Base-by-base conservation (phyloP, 2,888 invertebrate genomes). In the Elmis aenea region DNA sequence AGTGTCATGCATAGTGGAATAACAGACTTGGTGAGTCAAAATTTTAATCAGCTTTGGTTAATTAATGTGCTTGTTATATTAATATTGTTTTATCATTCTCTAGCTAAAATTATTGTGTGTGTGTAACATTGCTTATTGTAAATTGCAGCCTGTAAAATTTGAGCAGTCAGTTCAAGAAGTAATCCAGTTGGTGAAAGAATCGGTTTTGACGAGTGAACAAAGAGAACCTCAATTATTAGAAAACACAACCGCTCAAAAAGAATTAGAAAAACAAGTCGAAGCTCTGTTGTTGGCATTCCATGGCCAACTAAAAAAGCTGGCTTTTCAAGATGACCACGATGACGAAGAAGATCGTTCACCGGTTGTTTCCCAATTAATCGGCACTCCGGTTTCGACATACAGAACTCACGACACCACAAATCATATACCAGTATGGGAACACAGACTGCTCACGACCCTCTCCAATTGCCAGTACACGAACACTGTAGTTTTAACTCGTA, bases 401-500 rank as follows among this genome's bases (percentile, higher is more conserved):
- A 61, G 58, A 42, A 35, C 33, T 5, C 40, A 29, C 23, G 45
- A 40, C 40, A 27, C 36, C 28, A 31, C 39, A 34, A 50, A 47
- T 38, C 53, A 68, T 20, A 68, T 74, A 30, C 65, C 76, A 58
- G 75, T 77, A 29, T 85, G 85, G 83, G 88, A 88, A 62, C 83
- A 85, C 54, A 76, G 86, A 36, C 74, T 94, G 48, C 72, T 95
- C 24, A 83, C 92, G 41, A 86, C 90, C 31, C 74, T 90, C 42
- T 89, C 92, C 51, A 94, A 95, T 67, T 91, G 91, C 61, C 82
- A 83, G 42, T 91, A 88, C 64, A 88, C 91, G 3, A 75, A 83
- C 35, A 79, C 79, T 42, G 75, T 78, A 27, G 80, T 88, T 29
- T 72, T 93, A 42, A 79, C 83, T 2, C 75, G 82, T 52, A 74